Percentiles rank a stretch among this genome's conserved stretches.
phyloP scores from a whole-genome alignment of 2,797 vertebrate genomes.

The Alosa sapidissima region DNA sequence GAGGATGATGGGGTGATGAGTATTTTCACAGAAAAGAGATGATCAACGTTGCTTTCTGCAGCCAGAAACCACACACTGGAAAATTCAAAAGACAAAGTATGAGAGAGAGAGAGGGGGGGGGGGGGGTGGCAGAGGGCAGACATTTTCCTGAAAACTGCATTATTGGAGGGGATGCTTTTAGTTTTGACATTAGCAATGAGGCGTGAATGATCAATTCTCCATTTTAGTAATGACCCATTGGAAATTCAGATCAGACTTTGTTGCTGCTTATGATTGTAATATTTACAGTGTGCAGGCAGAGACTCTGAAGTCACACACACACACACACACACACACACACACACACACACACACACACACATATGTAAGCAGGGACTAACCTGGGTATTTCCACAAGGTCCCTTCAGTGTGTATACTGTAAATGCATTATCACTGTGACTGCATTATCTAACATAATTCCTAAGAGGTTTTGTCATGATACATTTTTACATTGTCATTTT shows the following conservation, averaged over 20 bases:
- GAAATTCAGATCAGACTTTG: slow-evolving; percentile 17
- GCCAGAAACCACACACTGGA: not conserved
- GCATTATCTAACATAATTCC: not conserved
- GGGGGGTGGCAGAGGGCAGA: not conserved
- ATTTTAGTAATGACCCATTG: not conserved
- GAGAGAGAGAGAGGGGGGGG: not conserved
- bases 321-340: too few relatives aligned
- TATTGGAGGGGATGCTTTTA: slow-evolving; percentile 19
- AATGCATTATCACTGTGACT: not conserved
- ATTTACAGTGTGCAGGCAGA: not conserved
- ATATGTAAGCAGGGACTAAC: not conserved
- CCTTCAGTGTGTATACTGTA: not conserved
- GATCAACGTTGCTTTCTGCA: not conserved
- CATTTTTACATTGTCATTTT: not conserved
- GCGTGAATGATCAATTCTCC: not conserved
- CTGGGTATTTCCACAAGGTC: not conserved
- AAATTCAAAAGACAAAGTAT: not conserved
- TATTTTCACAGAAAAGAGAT: not conserved
- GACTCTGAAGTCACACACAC: not conserved
- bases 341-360: not conserved
- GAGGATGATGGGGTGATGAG: too few relatives aligned
- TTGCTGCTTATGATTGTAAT: not conserved
- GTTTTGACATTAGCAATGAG: not conserved
- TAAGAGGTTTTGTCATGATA: not conserved
- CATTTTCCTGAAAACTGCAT: slow-evolving; percentile 32